Base-by-base conservation (phyloP, 2,888 invertebrate genomes). In the Nomada lathburiana region DNA sequence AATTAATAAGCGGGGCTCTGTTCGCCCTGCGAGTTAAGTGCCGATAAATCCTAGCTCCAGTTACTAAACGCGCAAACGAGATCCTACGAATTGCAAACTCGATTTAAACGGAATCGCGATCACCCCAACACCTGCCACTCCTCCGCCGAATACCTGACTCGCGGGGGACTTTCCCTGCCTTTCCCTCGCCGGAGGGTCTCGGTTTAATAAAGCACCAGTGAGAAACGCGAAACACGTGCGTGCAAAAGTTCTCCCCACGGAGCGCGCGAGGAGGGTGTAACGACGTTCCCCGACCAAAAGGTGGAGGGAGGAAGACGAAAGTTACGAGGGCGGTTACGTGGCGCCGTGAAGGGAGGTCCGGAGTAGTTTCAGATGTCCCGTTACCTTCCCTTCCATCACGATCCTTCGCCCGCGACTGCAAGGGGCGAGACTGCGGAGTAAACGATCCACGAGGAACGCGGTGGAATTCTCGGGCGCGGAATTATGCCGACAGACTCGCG, bases 191-290 rank as follows among this genome's bases (percentile, higher is more conserved):
- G 59, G 57, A 50, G 73, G 73, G 65, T 62, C 77, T 67, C 60
- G 83, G 83, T 84, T 89, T 89, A 89, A 90, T 90, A 90, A 88
- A 90, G 85, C 86, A 85, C 85, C 82, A 81, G 74, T 82, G 87
- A 89, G 90, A 85, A 86, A 90, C 89, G 83, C 83, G 88, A 86
- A 83, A 88, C 90, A 86, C 88, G 90, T 89, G 89, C 89, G 90
- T 90, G 85, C 84, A 57, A 85, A 89, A 89, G 76, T 89, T 89
- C 81, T 82, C 84, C 83, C 84, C 50, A 50, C 65, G 83, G 83
- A 72, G 18, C 52, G 29, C 52, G 29, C 53, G 44, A 18, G 62
- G 20, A 60, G 47, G 65, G 70, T 65, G 76, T 69, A 72, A 71
- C 69, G 73, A 68, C 63, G 76, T 79, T 67, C 78, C 63, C 47